phyloP scores from a whole-genome alignment of 2,888 invertebrate genomes.

The Stenotaenia linearis region DNA sequence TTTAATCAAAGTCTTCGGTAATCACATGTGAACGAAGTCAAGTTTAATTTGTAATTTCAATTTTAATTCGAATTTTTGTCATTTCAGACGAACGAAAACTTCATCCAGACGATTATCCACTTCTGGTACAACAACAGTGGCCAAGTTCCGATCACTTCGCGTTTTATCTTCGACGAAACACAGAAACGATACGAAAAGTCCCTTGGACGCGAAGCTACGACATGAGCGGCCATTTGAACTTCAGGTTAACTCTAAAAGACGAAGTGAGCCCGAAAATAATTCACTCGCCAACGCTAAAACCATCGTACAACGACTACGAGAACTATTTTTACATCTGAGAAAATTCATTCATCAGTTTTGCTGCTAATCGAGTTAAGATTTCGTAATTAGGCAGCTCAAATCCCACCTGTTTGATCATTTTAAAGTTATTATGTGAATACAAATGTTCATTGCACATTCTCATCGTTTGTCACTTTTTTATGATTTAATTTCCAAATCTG shows the following conservation, averaged over 20 bases:
- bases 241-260: conserved; percentile 34
- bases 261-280: conserved; percentile 36
- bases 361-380: not conserved
- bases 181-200: conserved; percentile 50
- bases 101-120: conserved; percentile 77
- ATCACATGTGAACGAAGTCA: too few species aligned
- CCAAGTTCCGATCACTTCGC: conserved; percentile 59
- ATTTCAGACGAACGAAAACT: conserved; percentile 71
- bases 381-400: not conserved
- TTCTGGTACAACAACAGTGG: conserved; percentile 73
- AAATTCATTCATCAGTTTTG: not conserved
- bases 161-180: conserved; percentile 74
- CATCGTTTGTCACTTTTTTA: not conserved
- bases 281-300: conserved; percentile 37
- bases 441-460: not conserved
- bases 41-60: not conserved
- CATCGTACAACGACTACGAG: conserved; percentile 58
- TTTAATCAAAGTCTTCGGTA: too few species aligned
- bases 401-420: not conserved
- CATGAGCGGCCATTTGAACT: conserved; percentile 35
- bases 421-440: not conserved
- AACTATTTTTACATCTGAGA: conserved; percentile 61
- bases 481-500: too few species aligned
- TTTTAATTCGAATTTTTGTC: conserved; percentile 29
- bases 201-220: conserved; percentile 38